phyloP scores from a whole-genome alignment of 1,140 invertebrate genomes.

The Cydia amplana region DNA sequence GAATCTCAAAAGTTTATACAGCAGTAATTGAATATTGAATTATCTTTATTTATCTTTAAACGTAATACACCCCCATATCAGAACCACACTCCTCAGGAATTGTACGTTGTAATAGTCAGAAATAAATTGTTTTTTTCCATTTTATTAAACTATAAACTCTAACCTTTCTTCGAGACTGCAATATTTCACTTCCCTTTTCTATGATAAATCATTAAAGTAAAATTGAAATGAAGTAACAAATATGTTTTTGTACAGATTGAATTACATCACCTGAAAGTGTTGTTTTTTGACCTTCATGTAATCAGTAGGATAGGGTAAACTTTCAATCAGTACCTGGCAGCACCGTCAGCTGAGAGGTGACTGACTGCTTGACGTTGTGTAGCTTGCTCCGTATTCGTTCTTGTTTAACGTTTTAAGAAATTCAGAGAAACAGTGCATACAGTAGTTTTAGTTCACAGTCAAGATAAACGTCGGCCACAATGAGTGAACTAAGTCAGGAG shows the following conservation, averaged over 20 bases:
- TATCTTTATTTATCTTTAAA: no score
- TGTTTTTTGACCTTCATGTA: slow-evolving; percentile 5
- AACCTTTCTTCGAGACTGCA: background rate
- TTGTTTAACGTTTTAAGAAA: slow-evolving; percentile 53
- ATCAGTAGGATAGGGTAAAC: slow-evolving; percentile 9
- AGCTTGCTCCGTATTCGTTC: slow-evolving; percentile 69
- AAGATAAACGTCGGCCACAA: slow-evolving; percentile 59
- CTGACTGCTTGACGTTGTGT: slow-evolving; percentile 77
- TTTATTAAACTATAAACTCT: background rate
- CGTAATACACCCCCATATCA: no score
- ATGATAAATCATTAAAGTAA: background rate
- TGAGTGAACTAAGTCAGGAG: slow-evolving; percentile 89
- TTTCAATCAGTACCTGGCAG: slow-evolving; percentile 6
- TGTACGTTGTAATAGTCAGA: background rate
- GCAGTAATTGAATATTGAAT: no score
- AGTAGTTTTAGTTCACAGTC: slow-evolving; percentile 40
- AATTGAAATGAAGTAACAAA: background rate
- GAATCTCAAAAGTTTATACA: slow-evolving; percentile 47
- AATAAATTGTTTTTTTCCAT: background rate
- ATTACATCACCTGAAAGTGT: background rate
- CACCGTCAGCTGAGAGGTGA: slow-evolving; percentile 75
- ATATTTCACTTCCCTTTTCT: background rate
- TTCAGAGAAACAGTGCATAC: slow-evolving; percentile 45
- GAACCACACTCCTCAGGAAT: background rate
- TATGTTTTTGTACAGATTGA: background rate